Base-by-base conservation (phyloP, 2,797 vertebrate species). In the Bovichtus diacanthus region DNA sequence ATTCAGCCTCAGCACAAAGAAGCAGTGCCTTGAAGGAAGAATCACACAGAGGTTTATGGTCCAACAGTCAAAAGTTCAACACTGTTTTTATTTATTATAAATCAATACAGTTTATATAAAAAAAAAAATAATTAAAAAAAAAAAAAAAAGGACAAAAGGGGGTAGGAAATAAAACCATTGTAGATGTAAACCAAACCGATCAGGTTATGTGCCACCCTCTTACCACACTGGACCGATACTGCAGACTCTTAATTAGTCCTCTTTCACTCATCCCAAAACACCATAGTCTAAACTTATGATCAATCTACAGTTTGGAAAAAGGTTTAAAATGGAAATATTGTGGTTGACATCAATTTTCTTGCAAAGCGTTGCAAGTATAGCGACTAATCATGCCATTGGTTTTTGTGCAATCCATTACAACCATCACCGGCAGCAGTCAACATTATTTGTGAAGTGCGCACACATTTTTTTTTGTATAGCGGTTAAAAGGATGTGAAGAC, bases 1-100 rank as follows among this genome's bases (percentile, higher is more conserved):
- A 21, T 46, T 38, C 16, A 62, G 41, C 3, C 53, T 6, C 4
- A 21, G 11, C 53, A 25, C 3, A 15, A 18, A 47, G 15, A 39
- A 21, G 2, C 2, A 54, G 4, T 34, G 38, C 1, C 9, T 6
- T 21, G 1, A 56, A 23, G 19, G 38, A 56, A 74, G 25, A 67
- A 41, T 43, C 19, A 60, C 43, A 74, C 23, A 56, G 6, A 74
- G 62, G 64, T 86, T 55, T n/a, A 70, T 70, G 67, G 75, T 86
- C 72, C 80, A 88, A 86, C 86, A 86, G 82, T 86, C 80, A 89
- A 93, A 93, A 92, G 89, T 90, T 91, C 89, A 95, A 95, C 94
- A 91, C 92, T 91, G 92, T 92, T 94, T 93, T 95, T 95, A 95
- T 96, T 95, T 83, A 91, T 94, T 95, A 95, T 93, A 95, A 96